Base-by-base conservation (phyloP, 1,140 invertebrate species). In the Laupala kohalensis region DNA sequence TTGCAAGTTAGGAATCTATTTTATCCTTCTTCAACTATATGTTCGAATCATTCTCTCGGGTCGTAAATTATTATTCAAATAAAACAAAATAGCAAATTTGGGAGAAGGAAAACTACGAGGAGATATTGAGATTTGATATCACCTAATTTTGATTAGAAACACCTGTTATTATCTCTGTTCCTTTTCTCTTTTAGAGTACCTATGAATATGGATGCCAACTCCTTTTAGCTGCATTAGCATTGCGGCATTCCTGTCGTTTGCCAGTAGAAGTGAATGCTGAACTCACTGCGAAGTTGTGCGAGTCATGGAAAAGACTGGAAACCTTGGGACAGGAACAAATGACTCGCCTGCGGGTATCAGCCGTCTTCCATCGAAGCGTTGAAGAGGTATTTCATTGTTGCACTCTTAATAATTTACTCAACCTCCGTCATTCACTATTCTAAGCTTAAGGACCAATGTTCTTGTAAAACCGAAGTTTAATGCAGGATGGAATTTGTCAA, bases 161-260 rank as follows among this genome's bases (percentile, higher is more conserved):
- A n/a, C n/a, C n/a, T n/a, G n/a, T n/a, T n/a, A n/a, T n/a, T n/a
- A n/a, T n/a, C n/a, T n/a, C n/a, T n/a, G 6, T 15, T 68, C 67
- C 23, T 1, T 4, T 64, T 6, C 27, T 26, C 15, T 15, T 19
- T 3, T 74, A 92, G 90, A 88, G 88, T 29, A 92, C 90, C 3
- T 92, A 89, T 77, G 88, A 92, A 69, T 93, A 92, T 76, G 91
- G 91, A 5, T 89, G 87, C 76, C 90, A 92, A 80, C 78, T 92
- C 69, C 80, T 92, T 13, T 88, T 89, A 75, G 90, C 90, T 15
- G 87, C 90, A n/a, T 80, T 90, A 63, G 84, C 89, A n/a, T 76
- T 93, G 19, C 79, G 91, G 69, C 85, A 89, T 67, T 90, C 90
- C 25, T 89, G 90, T 77, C 87, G 89, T 76, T 79, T 89, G 71